Conservation (phyloP, 1,140 invertebrate genomes). For the Drosophila ironensis region DNA sequence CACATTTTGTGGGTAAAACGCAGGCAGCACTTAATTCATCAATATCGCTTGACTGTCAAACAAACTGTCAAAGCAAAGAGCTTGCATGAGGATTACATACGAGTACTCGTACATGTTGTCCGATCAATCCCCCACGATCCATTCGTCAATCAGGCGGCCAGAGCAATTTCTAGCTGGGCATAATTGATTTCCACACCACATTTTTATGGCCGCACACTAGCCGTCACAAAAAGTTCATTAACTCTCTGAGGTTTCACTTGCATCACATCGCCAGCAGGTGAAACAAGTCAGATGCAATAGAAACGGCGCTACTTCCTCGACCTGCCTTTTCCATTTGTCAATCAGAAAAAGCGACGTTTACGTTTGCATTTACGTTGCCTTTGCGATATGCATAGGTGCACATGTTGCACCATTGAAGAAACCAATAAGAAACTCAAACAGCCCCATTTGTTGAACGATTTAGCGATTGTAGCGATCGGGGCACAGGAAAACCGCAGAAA, state of each 20-base stretch:
- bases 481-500: slow-evolving; percentile 82
- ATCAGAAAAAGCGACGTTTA: slow-evolving; percentile 61
- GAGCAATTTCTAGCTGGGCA: slow-evolving; percentile 6
- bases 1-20: no score
- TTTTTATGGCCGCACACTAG: slow-evolving; percentile 24
- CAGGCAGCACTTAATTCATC: slow-evolving; percentile 65
- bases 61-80: slow-evolving; percentile 50
- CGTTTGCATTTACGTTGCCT: slow-evolving; percentile 20
- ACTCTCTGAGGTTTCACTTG: slow-evolving; percentile 66
- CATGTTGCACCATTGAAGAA: slow-evolving; percentile 74
- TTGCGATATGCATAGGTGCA: slow-evolving; percentile 81
- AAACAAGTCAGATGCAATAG: slow-evolving; percentile 14
- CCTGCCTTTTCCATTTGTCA: slow-evolving; percentile 59
- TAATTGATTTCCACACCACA: slow-evolving; percentile 72
- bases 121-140: not conserved
- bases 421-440: slow-evolving; percentile 63
- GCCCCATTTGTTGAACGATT: slow-evolving; percentile 38
- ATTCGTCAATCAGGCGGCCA: slow-evolving; percentile 54
- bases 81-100: slow-evolving; percentile 40
- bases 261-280: slow-evolving; percentile 22
- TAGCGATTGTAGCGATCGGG: slow-evolving; percentile 10
- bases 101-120: not conserved
- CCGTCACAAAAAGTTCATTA: slow-evolving; percentile 52
- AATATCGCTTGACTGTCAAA: slow-evolving; percentile 57
- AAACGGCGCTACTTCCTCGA: slow-evolving; percentile 2